phyloP scores from a whole-genome alignment of 2,113 vertebrate genomes.

The Nerophis ophidion region DNA sequence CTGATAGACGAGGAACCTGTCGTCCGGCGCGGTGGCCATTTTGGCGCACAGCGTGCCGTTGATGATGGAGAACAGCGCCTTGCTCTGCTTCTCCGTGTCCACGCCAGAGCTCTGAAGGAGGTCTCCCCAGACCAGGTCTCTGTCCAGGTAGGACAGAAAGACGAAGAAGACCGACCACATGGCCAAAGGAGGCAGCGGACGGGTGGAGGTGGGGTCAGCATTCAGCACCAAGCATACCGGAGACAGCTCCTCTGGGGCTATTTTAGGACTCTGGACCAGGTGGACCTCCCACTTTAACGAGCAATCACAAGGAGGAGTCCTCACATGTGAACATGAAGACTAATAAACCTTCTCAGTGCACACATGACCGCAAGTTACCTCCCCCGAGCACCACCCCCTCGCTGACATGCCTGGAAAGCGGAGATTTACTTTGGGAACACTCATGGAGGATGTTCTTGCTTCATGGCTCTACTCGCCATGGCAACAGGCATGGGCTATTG shows the following conservation, averaged over 20 bases:
- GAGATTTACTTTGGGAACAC: slow-evolving; percentile 68
- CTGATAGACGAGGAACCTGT: slow-evolving; percentile 43
- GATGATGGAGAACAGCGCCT: slow-evolving; percentile 52
- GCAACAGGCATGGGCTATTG: slow-evolving; percentile 70
- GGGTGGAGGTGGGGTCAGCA: slow-evolving; percentile 24
- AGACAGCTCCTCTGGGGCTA: slow-evolving; percentile 67
- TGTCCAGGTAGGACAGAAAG: slow-evolving; percentile 70
- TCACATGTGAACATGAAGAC: slow-evolving; percentile 15
- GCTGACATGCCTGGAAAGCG: slow-evolving; percentile 37
- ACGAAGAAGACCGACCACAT: slow-evolving; percentile 75
- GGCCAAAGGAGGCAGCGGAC: slow-evolving; percentile 26
- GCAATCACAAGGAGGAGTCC: slow-evolving; percentile 70
- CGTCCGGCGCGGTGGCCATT: slow-evolving; percentile 26
- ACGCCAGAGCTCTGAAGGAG: slow-evolving; percentile 22
- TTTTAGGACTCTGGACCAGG: slow-evolving; percentile 5
- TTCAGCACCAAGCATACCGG: slow-evolving; percentile 73
- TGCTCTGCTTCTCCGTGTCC: slow-evolving; percentile 55
- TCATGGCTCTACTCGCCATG: slow-evolving; percentile 54
- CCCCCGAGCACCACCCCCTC: slow-evolving; percentile 39
- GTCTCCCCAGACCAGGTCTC: slow-evolving; percentile 58
- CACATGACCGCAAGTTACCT: slow-evolving; percentile 7
- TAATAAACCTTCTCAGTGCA: neutral
- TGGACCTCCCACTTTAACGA: slow-evolving; percentile 46
- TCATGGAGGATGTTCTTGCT: slow-evolving; percentile 55
- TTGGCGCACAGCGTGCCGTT: slow-evolving; percentile 62